phyloP scores from a whole-genome alignment of 2,888 invertebrate genomes.

The Lasioglossum villosulum region DNA sequence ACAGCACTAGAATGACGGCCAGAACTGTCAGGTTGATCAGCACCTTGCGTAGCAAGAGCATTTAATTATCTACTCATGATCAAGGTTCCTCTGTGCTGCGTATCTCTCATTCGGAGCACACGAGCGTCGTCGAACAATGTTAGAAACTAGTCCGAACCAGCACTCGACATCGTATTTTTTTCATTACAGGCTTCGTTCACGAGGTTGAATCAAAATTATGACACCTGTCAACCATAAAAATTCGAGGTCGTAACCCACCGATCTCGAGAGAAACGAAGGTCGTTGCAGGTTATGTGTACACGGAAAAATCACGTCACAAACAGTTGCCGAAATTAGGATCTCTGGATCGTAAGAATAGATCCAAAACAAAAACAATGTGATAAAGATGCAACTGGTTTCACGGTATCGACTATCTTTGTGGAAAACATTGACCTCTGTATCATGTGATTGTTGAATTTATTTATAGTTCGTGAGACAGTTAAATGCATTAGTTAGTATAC shows the following conservation, averaged over 20 bases:
- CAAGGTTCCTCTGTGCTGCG: constrained; percentile 25
- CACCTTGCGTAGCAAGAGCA: constrained; percentile 82
- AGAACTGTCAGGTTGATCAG: constrained; percentile 77
- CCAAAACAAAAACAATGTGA: constrained; percentile 42
- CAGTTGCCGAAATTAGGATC: neutral
- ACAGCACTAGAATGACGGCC: constrained; percentile 75
- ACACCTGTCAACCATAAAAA: neutral
- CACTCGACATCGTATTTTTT: neutral
- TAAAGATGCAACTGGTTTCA: constrained; percentile 20
- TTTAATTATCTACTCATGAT: constrained; percentile 78
- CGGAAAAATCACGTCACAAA: neutral
- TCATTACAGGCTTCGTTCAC: neutral
- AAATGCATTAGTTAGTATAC: neutral
- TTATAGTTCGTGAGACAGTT: neutral
- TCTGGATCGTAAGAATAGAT: neutral
- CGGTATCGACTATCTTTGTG: neutral
- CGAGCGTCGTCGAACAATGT: neutral
- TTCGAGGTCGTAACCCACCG: neutral
- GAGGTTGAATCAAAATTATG: neutral
- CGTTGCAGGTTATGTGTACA: neutral
- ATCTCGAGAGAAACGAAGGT: neutral
- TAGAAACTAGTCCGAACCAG: neutral
- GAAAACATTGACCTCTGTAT: neutral
- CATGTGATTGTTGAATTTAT: neutral
- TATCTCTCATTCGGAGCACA: neutral